Percentiles rank a stretch among this genome's conserved stretches.
Evolutionary conservation across 2,113 vertebrate genomes (phyloP).

Genomic region (Cygnus buccinator): DNA sequence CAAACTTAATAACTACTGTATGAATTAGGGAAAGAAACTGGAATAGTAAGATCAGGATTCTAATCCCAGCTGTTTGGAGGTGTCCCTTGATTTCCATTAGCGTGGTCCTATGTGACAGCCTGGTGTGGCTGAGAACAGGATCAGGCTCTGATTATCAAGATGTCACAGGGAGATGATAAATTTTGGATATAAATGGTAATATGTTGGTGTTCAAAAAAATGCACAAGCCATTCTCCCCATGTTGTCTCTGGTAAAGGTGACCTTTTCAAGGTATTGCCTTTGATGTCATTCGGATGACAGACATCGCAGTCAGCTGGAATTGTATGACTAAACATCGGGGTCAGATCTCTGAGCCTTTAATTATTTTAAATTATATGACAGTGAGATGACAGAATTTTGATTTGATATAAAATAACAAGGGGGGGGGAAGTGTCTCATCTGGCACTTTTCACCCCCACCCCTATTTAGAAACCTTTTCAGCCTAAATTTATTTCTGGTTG

Average conservation of each 20-base stretch:
- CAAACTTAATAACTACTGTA: background rate
- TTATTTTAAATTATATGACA: background rate
- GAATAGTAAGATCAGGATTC: background rate
- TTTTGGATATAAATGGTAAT: background rate
- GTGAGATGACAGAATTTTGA: background rate
- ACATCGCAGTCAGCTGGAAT: background rate
- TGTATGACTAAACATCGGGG: background rate
- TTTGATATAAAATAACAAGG: background rate
- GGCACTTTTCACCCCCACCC: background rate
- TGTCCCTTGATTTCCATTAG: background rate
- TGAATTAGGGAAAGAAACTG: background rate
- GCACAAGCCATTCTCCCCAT: fast-evolving
- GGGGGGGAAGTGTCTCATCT: background rate
- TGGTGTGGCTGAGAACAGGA: background rate
- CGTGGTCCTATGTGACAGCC: background rate
- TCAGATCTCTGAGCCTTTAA: background rate
- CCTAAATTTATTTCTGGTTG: background rate
- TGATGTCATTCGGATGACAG: background rate
- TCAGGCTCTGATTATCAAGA: background rate
- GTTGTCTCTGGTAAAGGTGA: background rate
- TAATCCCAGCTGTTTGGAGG: background rate
- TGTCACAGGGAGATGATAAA: background rate
- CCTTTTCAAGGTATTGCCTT: background rate
- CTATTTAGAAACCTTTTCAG: background rate
- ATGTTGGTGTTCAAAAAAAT: background rate